Base-by-base conservation (phyloP, 2,113 vertebrate species). In the Triplophysa tibetana region DNA sequence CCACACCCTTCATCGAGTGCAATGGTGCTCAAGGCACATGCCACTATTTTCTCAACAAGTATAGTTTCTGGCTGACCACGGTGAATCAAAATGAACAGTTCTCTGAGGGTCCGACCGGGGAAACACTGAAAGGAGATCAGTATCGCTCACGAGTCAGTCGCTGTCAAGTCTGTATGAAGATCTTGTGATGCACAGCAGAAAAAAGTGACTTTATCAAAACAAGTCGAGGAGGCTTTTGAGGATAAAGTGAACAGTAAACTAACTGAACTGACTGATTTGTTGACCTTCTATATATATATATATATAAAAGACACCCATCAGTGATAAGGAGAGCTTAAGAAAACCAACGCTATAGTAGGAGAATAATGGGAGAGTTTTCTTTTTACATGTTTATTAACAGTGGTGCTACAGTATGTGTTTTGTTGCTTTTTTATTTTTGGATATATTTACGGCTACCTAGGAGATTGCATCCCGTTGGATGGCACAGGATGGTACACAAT, bases 101-200 rank as follows among this genome's bases (percentile, higher is more conserved):
- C 62, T 61, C 85, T 11, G 87, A 90, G 0, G 89, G 91, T 2
- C 87, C 86, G 0, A 50, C 87, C 26, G 92, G 92, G 2, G 95
- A 98, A 82, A 97, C 94, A 0, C 90, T 98, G 84, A 98, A 99
- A 87, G 94, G 93, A 0, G 95, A 94, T 26, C 93, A 95, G 90
- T 94, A 96, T 19, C 94, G 94, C 50, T 91, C 88, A 1, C 89
- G 87, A n/a, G 93, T 98, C 89, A 96, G 96, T 88, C 95, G 96
- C 79, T 99, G 98, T 89, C 97, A 99, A 85, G 98, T 99, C 80
- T 99, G 98, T 93, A 96, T 96, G 94, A 98, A 98, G 93, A 86
- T 94, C 84, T 84, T 98, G 90, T 99, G 76, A 3, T 0, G 19
- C 72, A 10, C 29, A 50, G 4, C 23, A 79, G 70, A 67, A 63